phyloP scores from a whole-genome alignment of 1,140 invertebrate species.

The Telenomus remus region DNA sequence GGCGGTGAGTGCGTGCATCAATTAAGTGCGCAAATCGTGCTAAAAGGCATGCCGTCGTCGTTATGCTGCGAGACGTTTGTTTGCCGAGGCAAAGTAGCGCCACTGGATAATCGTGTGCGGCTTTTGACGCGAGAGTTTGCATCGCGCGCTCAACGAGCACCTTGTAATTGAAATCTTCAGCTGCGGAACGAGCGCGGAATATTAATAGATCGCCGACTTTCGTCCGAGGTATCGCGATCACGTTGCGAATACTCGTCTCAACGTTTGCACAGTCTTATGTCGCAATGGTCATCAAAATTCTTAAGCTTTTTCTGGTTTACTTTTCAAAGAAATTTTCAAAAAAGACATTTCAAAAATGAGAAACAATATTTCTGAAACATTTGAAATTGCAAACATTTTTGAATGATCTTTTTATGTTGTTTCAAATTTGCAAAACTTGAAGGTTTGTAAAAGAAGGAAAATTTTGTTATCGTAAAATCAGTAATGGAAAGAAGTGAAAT shows the following conservation, averaged over 20 bases:
- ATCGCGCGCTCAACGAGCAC: slow-evolving; percentile 52
- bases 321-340: no score
- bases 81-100: slow-evolving; percentile 20
- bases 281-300: no score
- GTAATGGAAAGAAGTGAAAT: no score
- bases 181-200: slow-evolving; percentile 43
- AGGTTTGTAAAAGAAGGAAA: no score
- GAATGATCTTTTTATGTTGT: no score
- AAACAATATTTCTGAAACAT: no score
- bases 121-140: slow-evolving; percentile 21
- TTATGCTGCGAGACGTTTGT: slow-evolving; percentile 25
- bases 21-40: not conserved
- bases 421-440: no score
- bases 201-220: slow-evolving; percentile 49
- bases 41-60: slow-evolving; percentile 14
- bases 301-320: no score
- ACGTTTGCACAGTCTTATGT: no score
- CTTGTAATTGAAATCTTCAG: slow-evolving; percentile 56
- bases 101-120: slow-evolving; percentile 1
- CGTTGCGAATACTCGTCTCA: slow-evolving; percentile 21
- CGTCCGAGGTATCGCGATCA: slow-evolving; percentile 45
- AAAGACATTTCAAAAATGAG: no score
- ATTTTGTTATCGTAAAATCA: no score
- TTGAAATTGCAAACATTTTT: no score
- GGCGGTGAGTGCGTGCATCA: not conserved